Percentiles rank a stretch among this genome's conserved stretches.
Evolutionary conservation across 2,888 invertebrate genomes (phyloP).

Genomic region (Polydrusus cervinus): DNA sequence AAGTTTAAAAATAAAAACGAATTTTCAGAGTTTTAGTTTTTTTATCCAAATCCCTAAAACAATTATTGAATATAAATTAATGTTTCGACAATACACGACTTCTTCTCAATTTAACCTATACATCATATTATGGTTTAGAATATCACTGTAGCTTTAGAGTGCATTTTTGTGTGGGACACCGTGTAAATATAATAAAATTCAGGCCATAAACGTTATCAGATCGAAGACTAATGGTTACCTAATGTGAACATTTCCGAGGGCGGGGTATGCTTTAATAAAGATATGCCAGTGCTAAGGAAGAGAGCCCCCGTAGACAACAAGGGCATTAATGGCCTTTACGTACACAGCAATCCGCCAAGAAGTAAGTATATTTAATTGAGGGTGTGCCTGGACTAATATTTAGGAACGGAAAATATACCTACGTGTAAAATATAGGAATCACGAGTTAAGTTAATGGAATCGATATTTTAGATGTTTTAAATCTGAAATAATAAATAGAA

Average conservation of each 20-base stretch:
- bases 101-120: too few species aligned
- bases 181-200: not conserved
- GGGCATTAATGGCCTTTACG: conserved; percentile 72
- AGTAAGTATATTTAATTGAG: conserved; percentile 71
- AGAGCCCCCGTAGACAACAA: conserved; percentile 57
- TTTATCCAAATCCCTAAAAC: too few species aligned
- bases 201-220: conserved; percentile 14
- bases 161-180: not conserved
- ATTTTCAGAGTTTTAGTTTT: too few species aligned
- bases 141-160: too few species aligned
- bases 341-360: conserved; percentile 79
- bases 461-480: not conserved
- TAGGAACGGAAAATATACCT: too few species aligned
- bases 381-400: conserved; percentile 20
- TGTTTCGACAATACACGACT: too few species aligned
- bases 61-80: too few species aligned
- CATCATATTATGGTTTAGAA: too few species aligned
- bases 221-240: conserved; percentile 25
- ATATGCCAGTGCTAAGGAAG: conserved; percentile 60
- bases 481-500: too few species aligned
- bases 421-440: not conserved
- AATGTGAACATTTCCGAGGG: conserved; percentile 34
- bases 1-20: too few species aligned
- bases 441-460: too few species aligned
- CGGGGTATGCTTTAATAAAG: conserved; percentile 23